Percentiles rank a stretch among this genome's conserved stretches.
phyloP scores from a whole-genome alignment of 2,888 invertebrate genomes.

The Cosmia pyralina region DNA sequence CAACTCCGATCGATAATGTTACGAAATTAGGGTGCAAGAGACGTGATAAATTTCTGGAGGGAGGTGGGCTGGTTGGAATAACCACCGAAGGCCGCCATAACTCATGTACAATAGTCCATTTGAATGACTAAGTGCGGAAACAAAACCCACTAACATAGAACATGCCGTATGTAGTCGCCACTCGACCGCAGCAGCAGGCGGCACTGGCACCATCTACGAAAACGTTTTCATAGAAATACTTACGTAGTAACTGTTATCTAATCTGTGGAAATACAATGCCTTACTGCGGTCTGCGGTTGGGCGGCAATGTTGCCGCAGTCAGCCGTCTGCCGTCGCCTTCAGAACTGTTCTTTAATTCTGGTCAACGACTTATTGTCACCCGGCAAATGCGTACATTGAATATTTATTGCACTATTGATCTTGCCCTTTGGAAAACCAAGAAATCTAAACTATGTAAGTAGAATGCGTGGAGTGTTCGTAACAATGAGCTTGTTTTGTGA shows the following conservation, averaged over 20 bases:
- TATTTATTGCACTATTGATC: slow-evolving; percentile 72
- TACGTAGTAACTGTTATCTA: not conserved
- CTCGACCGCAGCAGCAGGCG: not conserved
- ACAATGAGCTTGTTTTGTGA: slow-evolving; percentile 23
- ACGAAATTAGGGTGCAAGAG: too few relatives aligned
- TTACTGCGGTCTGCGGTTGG: too few relatives aligned
- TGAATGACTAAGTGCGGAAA: too few relatives aligned
- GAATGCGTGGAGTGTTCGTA: slow-evolving; percentile 22
- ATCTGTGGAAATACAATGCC: not conserved
- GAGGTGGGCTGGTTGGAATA: too few relatives aligned
- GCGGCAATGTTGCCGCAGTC: not conserved
- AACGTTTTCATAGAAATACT: too few relatives aligned
- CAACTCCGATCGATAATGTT: too few relatives aligned
- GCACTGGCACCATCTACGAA: not conserved
- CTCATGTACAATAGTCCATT: too few relatives aligned
- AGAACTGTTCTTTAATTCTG: slow-evolving; percentile 25
- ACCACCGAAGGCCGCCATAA: too few relatives aligned
- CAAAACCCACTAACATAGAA: too few relatives aligned
- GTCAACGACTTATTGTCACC: slow-evolving; percentile 65
- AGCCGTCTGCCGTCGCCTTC: not conserved
- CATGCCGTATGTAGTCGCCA: not conserved
- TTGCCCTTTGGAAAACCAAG: slow-evolving; percentile 66
- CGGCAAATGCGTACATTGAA: slow-evolving; percentile 69
- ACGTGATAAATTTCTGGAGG: too few relatives aligned
- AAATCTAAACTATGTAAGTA: slow-evolving; percentile 43